Base-by-base conservation (phyloP, 2,113 vertebrate species). In the Marmota monax region DNA sequence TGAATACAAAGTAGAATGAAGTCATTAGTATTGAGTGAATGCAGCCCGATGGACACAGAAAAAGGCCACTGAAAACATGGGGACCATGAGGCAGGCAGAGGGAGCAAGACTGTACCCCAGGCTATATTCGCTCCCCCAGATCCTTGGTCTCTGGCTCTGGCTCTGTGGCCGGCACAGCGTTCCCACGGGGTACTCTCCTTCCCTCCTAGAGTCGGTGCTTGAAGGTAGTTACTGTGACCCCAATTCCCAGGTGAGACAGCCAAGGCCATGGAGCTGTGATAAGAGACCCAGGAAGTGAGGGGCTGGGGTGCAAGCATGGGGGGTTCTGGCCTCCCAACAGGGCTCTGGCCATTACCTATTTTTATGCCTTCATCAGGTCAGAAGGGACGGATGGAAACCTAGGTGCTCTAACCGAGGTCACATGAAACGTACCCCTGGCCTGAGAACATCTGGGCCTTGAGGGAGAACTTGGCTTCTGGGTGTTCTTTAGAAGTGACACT, bases 191-290 rank as follows among this genome's bases (percentile, higher is more conserved):
- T 12, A 39, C 23, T 56, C 45, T 87, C 37, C 25, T 87, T 67
- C 39, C 14, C 29, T 32, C 63, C 82, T 77, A 6, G 25, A 8
- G 3, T 39, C 5, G 0, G 42, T 34, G 17, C 51, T 80, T 45
- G 8, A 12, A 34, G n/a, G 91, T 18, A 56, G 53, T 42, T 73
- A 32, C 9, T 45, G 32, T 23, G 67, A 86, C 72, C 22, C 76
- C 63, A 27, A 5, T 87, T 94, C 84, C 80, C 67, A 48, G 76
- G 72, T 25, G 63, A 86, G 78, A 58, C n/a, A 73, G 53, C 56
- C 32, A 34, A 83, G 63, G 79, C 82, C 56, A 27, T 27, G 37
- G 80, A 94, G 88, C 29, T 76, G 20, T 45, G 17, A 16, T 61
- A 42, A 72, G 74, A 63, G 37, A 58, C 32, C 32, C 25, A 82